Conservation (phyloP, 2,797 vertebrate species). For the Syngnathus acus region DNA sequence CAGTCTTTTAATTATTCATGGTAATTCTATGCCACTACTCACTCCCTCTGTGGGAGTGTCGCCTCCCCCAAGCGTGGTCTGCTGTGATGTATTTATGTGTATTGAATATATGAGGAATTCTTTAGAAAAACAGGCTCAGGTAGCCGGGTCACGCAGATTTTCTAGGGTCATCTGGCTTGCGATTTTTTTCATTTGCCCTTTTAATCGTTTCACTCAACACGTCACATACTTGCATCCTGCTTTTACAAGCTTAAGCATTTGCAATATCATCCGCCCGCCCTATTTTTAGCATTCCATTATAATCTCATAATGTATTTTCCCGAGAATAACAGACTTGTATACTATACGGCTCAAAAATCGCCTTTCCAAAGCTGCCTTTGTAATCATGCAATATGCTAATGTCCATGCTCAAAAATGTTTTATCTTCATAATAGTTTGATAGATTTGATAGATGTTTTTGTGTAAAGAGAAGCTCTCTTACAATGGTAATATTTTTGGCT, state of each 20-base stretch:
- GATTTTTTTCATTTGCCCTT: not conserved
- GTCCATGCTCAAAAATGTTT: no score
- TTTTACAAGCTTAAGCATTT: not conserved
- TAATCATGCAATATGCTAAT: no score
- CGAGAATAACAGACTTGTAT: no score
- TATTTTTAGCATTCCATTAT: not conserved
- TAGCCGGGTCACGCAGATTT: slow-evolving; percentile 41
- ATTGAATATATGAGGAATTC: slow-evolving; percentile 49
- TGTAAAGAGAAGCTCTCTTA: no score
- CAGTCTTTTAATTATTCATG: slow-evolving; percentile 75
- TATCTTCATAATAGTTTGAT: no score
- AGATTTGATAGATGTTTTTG: no score
- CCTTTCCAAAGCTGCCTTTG: no score
- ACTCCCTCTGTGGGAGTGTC: slow-evolving; percentile 55
- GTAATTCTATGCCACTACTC: slow-evolving; percentile 62
- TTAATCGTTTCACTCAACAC: not conserved
- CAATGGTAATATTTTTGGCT: no score
- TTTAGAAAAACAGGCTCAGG: slow-evolving; percentile 55
- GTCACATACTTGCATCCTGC: not conserved
- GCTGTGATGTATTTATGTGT: slow-evolving; percentile 67
- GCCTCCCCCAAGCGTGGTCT: slow-evolving; percentile 59
- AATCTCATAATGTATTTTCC: not conserved
- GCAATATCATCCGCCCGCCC: not conserved
- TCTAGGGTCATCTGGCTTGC: slow-evolving; percentile 23
- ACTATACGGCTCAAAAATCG: no score